phyloP scores from a whole-genome alignment of 2,888 invertebrate species.

The Sisyra nigra region DNA sequence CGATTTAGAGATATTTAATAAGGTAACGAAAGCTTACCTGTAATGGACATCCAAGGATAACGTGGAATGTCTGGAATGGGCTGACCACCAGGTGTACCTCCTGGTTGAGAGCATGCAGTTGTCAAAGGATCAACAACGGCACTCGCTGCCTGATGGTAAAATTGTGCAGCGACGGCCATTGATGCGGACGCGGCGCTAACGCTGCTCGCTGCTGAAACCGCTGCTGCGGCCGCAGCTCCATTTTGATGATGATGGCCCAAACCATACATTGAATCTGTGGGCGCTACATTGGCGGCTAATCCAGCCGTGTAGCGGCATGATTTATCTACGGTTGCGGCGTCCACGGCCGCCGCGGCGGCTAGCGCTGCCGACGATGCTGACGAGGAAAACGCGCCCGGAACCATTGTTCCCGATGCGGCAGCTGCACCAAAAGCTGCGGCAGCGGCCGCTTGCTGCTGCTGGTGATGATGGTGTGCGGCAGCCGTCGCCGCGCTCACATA shows the following conservation, averaged over 20 bases:
- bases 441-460: constrained; percentile 50
- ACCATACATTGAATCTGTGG: constrained; percentile 65
- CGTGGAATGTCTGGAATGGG: constrained; percentile 84
- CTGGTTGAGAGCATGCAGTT: constrained; percentile 54
- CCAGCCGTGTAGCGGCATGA: constrained; percentile 65
- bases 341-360: constrained; percentile 45
- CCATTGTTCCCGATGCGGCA: constrained; percentile 47
- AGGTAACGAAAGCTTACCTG: constrained; percentile 48
- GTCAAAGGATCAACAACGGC: constrained; percentile 71
- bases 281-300: constrained; percentile 41
- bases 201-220: constrained; percentile 46
- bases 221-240: constrained; percentile 44
- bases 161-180: constrained; percentile 53
- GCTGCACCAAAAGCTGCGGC: constrained; percentile 42
- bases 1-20: not conserved
- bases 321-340: constrained; percentile 56
- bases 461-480: constrained; percentile 52
- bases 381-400: constrained; percentile 38
- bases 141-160: constrained; percentile 73
- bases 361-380: constrained; percentile 32
- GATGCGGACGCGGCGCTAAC: constrained; percentile 58
- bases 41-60: constrained; percentile 94
- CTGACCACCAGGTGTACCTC: constrained; percentile 53
- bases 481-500: constrained; percentile 61
- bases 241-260: constrained; percentile 56